phyloP scores from a whole-genome alignment of 2,888 invertebrate species.

The Homarus gammarus region DNA sequence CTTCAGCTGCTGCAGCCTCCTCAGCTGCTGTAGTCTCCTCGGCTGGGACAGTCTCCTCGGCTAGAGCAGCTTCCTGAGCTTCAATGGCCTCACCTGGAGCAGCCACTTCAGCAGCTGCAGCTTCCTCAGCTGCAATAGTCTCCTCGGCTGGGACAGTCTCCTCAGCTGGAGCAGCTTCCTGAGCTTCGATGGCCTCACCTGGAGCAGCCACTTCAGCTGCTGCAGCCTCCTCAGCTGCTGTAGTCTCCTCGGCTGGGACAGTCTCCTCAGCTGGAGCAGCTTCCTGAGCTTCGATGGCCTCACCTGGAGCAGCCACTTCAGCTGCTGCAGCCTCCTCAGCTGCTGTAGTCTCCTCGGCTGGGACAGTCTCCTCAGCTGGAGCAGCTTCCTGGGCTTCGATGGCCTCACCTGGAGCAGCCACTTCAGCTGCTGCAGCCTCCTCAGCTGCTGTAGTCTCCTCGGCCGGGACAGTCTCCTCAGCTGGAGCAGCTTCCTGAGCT shows the following conservation, averaged over 20 bases:
- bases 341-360: constrained; percentile 4
- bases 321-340: not conserved
- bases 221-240: not conserved
- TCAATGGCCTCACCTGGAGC: not conserved
- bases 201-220: constrained; percentile 13
- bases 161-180: not conserved
- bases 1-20: not conserved
- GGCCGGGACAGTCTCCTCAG: not conserved
- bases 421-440: not conserved
- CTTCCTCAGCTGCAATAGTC: not conserved
- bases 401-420: not conserved
- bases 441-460: not conserved
- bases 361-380: not conserved
- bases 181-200: no score
- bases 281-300: not conserved
- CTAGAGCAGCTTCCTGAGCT: not conserved
- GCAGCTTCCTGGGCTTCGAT: not conserved
- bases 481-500: not conserved
- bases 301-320: not conserved
- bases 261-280: not conserved
- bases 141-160: not conserved
- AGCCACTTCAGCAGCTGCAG: not conserved
- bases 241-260: not conserved
- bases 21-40: not conserved
- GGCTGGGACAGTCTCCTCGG: constrained; percentile 17